Base-by-base conservation (phyloP, 2,888 invertebrate genomes). In the Xanthia togata region DNA sequence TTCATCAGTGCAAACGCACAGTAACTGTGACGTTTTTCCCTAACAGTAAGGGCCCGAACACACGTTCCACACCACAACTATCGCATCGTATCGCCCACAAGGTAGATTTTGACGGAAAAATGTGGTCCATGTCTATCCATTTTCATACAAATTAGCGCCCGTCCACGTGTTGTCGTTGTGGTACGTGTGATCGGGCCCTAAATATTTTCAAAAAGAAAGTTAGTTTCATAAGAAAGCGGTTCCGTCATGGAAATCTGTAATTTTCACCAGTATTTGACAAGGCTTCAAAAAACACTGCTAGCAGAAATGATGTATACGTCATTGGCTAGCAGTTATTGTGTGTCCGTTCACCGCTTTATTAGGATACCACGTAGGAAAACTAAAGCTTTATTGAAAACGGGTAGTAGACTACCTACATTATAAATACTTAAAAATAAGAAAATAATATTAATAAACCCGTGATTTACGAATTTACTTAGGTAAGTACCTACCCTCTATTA, bases 371-470 rank as follows among this genome's bases (percentile, higher is more conserved):
- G 0, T 57, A 26, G 5, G 2, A 5, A 50, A 68, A n/a, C 53
- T 12, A 53, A n/a, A 38, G n/a, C 11, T 68, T n/a, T 38, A n/a
- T 0, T 38, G 17, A 38, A 38, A 53, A 26, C n/a, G 0, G 20
- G 20, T 35, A 31, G 23, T 53, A 35, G 5, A 31, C 26, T 64
- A 41, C 1, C 17, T 64, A n/a, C n/a, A 17, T 8, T 38, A 0
- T 8, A n/a, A 2, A 44, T 38, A 59, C 26, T 2, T 38, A 20
- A 38, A 74, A 50, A n/a, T 65, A 31, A n/a, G 14, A 64, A 74
- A 64, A 50, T 60, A 68, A 31, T 14, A 65, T n/a, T 68, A n/a
- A n/a, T 23, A 59, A 76, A 68, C 44, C 26, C 17, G 68, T 17
- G 35, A 62, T 38, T 44, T 60, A 67, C 12, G 20, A 44, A 65